phyloP scores from a whole-genome alignment of 2,113 vertebrate species.

The Tauraco erythrolophus region DNA sequence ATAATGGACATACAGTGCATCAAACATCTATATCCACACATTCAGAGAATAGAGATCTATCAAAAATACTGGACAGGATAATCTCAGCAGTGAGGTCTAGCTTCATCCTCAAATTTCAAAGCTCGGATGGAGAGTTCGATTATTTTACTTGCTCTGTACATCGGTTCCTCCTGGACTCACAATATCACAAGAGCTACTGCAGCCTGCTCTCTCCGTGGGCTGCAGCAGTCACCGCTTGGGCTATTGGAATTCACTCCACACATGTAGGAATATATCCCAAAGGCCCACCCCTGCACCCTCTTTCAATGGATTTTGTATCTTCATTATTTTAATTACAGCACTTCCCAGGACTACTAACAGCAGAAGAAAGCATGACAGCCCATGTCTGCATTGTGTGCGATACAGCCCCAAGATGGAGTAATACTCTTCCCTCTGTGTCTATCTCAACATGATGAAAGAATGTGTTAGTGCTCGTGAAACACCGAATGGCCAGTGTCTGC shows the following conservation, averaged over 20 bases:
- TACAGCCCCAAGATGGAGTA: neutral
- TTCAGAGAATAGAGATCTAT: neutral
- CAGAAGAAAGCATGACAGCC: neutral
- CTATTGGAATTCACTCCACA: neutral
- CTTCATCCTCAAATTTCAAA: neutral
- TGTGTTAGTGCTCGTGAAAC: neutral
- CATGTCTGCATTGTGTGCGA: neutral
- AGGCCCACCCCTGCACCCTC: neutral
- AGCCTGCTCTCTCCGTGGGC: neutral
- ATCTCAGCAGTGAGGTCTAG: neutral
- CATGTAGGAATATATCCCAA: neutral
- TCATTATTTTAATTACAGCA: neutral
- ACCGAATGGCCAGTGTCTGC: neutral
- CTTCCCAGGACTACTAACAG: neutral
- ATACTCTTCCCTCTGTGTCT: neutral
- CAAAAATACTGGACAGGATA: neutral
- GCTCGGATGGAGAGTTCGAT: neutral
- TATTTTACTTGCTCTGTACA: neutral
- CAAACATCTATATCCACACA: neutral
- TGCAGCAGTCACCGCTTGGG: neutral
- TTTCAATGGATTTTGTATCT: neutral
- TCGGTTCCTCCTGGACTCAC: neutral
- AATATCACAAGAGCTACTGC: neutral
- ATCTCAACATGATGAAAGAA: neutral
- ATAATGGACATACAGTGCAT: neutral